Conservation (phyloP, 23 tunicate genomes). For the Halocynthia aurantium region DNA sequence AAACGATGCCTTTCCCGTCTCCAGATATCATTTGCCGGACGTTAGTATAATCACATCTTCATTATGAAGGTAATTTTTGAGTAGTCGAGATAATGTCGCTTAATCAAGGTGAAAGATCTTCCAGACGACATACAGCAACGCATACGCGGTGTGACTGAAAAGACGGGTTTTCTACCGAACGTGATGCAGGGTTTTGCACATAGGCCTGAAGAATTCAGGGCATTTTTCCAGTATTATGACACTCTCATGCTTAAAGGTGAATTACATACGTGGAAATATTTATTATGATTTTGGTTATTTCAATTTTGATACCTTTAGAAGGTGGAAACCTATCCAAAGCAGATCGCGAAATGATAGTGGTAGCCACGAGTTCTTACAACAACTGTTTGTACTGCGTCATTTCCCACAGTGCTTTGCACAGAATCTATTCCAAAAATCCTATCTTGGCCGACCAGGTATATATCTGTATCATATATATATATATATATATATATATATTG, state of each 20-base stretch:
- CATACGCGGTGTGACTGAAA: conserved; percentile 38
- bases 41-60: too few relatives aligned
- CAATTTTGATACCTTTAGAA: not conserved
- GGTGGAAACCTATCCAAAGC: conserved; percentile 40
- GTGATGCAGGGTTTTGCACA: conserved; percentile 37
- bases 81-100: too few relatives aligned
- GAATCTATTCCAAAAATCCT: conserved; percentile 23
- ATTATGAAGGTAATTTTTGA: too few relatives aligned
- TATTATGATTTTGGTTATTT: not conserved
- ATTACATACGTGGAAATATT: not conserved
- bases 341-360: conserved; percentile 49
- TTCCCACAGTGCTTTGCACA: conserved; percentile 46
- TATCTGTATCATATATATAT: not conserved
- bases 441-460: conserved; percentile 39
- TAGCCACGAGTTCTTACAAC: conserved; percentile 43
- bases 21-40: too few relatives aligned
- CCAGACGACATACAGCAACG: conserved; percentile 39
- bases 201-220: conserved; percentile 44
- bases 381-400: conserved; percentile 51
- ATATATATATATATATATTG: not conserved
- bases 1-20: too few relatives aligned
- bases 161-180: conserved; percentile 67
- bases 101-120: conserved; percentile 42
- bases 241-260: conserved; percentile 38
- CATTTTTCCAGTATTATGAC: conserved; percentile 37